Base-by-base conservation (phyloP, 2,888 invertebrate genomes). In the Petrolisthes manimaculis region DNA sequence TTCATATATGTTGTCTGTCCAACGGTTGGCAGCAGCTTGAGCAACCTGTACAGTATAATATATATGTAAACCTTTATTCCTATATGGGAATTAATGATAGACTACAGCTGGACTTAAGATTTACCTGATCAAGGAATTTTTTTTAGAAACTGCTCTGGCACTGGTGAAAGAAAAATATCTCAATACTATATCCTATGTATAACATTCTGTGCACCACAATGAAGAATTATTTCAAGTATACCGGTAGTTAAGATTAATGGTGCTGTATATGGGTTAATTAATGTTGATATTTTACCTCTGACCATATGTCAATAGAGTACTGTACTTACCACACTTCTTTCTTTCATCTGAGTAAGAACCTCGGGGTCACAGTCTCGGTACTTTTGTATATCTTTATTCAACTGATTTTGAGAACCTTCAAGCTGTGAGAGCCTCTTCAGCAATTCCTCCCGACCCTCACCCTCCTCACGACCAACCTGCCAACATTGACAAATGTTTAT, bases 1-100 rank as follows among this genome's bases (percentile, higher is more conserved):
- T 74, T 95, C 94, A 93, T 96, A 97, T 92, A 98, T 95, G 92
- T 98, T 98, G 92, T 98, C 98, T 54, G 97, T 97, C 98, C 98
- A 98, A 91, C 96, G 94, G 93, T 98, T 97, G 12, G 95, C 95
- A 54, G 96, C 96, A 84, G 95, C 95, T 93, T 95, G 96, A 53
- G 96, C 94, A 86, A 94, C 93, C 96, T 96, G 92, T 18, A 77
- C 81, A 92, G 37, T 67, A 14, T n/a, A 83, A 84, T 21, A 69
- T 18, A 53, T 89, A 37, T 37, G n/a, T 67, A 67, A 14, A n/a
- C n/a, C 67, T 67, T 12, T 67, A 67, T 67, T 12, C n/a, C 14
- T 67, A 67, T 67, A 67, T 67, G 67, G n/a, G n/a, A 3, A 67
- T 18, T 12, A 67, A 67, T 9, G 4, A 75, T 18, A 21, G 24